These are phyloP conservation scores for Hirudinaria manillensis DNA, from an alignment of 2,888 invertebrate species.

Conservation along the genomic window DNA sequence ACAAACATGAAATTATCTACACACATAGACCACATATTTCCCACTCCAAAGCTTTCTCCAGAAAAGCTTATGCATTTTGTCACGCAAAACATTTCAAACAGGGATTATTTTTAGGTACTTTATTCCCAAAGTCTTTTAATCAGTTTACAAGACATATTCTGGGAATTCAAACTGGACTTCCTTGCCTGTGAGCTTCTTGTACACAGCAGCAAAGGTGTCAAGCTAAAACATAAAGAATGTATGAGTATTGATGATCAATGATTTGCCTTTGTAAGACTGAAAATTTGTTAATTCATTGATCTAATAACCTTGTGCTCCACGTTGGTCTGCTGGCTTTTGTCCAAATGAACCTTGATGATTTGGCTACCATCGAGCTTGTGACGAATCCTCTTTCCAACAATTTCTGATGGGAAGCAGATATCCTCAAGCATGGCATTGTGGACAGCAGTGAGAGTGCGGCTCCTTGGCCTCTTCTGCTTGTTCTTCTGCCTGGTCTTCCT, in stretches of 20 bases:
- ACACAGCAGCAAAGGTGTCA: conserved; percentile 94
- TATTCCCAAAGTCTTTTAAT: no score
- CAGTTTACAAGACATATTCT: conserved; percentile 58
- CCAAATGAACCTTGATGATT: conserved; percentile 84
- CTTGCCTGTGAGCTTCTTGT: conserved; percentile 97
- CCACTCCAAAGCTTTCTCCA: no score
- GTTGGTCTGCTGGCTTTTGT: conserved; percentile 95
- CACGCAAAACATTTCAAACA: no score
- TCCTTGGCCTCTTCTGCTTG: conserved; percentile 70
- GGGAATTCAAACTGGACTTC: conserved; percentile 99
- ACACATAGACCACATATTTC: no score
- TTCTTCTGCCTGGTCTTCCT: conserved; percentile 76
- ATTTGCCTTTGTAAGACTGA: background rate
- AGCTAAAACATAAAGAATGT: conserved; percentile 63
- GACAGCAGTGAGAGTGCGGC: conserved; percentile 88
- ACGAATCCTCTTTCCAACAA: conserved; percentile 94
- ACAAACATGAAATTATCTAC: background rate
- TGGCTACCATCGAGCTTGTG: conserved; percentile 92
- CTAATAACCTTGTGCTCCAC: conserved; percentile 88
- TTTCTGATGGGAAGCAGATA: conserved; percentile 95
- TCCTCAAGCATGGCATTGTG: conserved; percentile 96
- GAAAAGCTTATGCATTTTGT: no score
- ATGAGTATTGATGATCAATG: background rate
- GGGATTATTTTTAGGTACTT: no score
- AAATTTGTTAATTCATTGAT: background rate